Evolutionary conservation across 2,797 vertebrate genomes (phyloP).

Genomic region (Tarsius wallacei): DNA sequence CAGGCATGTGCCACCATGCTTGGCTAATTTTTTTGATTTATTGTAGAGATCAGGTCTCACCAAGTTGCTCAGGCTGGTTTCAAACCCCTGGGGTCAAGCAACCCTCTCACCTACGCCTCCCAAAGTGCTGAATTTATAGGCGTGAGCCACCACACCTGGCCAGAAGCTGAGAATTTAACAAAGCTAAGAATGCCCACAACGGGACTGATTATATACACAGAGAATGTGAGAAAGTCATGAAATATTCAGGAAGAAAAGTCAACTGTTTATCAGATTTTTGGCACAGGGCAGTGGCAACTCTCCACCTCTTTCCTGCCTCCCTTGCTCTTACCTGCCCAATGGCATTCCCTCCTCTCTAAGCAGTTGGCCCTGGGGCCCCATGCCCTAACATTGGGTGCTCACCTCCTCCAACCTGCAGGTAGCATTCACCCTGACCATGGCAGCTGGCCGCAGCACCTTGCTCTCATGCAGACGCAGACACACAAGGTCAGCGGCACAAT

Average conservation of each 20-base stretch:
- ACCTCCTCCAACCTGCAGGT: slow-evolving; percentile 95
- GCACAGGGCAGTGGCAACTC: background rate
- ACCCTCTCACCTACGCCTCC: too few relatives aligned
- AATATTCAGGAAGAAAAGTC: background rate
- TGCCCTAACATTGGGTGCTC: slow-evolving; percentile 55
- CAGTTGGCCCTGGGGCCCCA: background rate
- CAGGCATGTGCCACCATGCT: too few relatives aligned
- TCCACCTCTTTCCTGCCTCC: background rate
- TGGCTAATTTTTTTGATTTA: too few relatives aligned
- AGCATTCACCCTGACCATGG: slow-evolving; percentile 97
- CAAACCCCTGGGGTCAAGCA: too few relatives aligned
- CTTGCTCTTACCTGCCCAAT: background rate
- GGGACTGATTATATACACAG: background rate
- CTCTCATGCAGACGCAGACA: slow-evolving; percentile 95
- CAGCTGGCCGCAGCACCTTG: slow-evolving; percentile 91
- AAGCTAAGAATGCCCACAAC: background rate
- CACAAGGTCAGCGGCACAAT: slow-evolving; percentile 97
- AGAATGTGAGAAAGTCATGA: background rate
- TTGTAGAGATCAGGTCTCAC: too few relatives aligned
- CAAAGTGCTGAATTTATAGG: too few relatives aligned
- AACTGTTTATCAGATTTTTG: too few relatives aligned
- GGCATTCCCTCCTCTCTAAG: background rate
- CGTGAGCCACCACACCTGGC: too few relatives aligned
- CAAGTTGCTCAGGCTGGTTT: too few relatives aligned
- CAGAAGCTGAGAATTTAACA: background rate